Conservation (phyloP, 2,888 invertebrate species). For the Petrolisthes cinctipes region DNA sequence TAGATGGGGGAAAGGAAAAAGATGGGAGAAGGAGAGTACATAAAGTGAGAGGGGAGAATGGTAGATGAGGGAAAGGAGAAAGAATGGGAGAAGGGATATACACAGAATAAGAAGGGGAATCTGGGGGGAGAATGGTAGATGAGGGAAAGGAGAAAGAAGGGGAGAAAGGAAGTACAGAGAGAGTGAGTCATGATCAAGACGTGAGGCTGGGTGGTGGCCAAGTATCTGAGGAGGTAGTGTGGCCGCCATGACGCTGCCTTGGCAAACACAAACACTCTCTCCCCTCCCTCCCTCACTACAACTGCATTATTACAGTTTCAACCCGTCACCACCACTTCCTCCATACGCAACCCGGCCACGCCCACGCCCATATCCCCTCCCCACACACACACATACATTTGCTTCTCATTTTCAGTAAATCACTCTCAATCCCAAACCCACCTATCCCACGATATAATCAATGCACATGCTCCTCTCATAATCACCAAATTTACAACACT, state of each 20-base stretch:
- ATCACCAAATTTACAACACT: no score
- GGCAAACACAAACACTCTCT: background rate
- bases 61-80: background rate
- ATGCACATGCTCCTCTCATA: no score
- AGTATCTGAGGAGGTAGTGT: conserved; percentile 23
- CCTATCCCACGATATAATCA: background rate
- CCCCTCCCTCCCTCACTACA: conserved; percentile 11
- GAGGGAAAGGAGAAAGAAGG: background rate
- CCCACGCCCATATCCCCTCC: background rate
- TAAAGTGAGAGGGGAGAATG: background rate
- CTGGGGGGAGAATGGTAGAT: background rate
- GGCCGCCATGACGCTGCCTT: conserved; percentile 34
- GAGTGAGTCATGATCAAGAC: conserved; percentile 36
- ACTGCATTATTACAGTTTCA: conserved; percentile 53
- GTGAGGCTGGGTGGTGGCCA: conserved; percentile 31
- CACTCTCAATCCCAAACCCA: background rate
- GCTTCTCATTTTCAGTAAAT: background rate
- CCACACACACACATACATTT: conserved; percentile 5
- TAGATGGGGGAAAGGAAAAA: background rate
- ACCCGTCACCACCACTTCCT: background rate
- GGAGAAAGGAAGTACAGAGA: background rate
- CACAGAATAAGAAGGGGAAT: background rate
- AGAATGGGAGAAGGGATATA: background rate
- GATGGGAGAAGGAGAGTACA: background rate
- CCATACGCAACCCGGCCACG: background rate